These are phyloP conservation scores for Corythornis leucogaster DNA, from an alignment of 2,797 vertebrate genomes.

Conservation along the genomic window DNA sequence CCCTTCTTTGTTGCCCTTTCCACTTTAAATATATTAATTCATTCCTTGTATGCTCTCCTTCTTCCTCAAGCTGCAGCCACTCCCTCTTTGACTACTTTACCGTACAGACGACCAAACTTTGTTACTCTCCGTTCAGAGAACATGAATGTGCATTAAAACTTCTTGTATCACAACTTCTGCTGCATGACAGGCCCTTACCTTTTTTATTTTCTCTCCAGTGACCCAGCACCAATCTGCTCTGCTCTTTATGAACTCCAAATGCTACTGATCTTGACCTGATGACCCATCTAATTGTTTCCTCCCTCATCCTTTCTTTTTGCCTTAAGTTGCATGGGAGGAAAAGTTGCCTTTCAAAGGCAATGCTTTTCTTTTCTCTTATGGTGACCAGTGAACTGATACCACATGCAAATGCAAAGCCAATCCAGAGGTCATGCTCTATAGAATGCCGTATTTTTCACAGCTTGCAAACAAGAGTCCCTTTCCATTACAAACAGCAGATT, in stretches of 20 bases:
- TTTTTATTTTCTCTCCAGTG: not conserved
- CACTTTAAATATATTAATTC: not conserved
- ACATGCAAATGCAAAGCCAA: not conserved
- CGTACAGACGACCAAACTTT: not conserved
- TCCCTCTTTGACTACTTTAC: not conserved
- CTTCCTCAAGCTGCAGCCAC: not conserved
- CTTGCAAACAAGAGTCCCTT: not conserved
- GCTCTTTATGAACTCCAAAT: constrained; percentile 28
- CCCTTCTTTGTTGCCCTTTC: not conserved
- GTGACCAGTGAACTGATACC: not conserved
- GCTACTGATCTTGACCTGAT: constrained; percentile 32
- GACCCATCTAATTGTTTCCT: constrained; percentile 7
- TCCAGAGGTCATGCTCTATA: not conserved
- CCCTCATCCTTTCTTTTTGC: not conserved
- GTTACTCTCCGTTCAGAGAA: not conserved
- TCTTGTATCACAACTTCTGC: not conserved
- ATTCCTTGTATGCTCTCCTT: not conserved
- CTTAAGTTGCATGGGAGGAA: not conserved
- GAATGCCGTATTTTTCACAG: not conserved
- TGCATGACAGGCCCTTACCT: not conserved
- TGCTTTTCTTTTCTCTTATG: not conserved
- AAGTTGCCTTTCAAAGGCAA: constrained; percentile 2
- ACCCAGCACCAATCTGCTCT: constrained; percentile 37
- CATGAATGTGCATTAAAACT: not conserved
- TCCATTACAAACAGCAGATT: not conserved